phyloP scores from a whole-genome alignment of 2,888 invertebrate genomes.

The Salpingus planirostris region DNA sequence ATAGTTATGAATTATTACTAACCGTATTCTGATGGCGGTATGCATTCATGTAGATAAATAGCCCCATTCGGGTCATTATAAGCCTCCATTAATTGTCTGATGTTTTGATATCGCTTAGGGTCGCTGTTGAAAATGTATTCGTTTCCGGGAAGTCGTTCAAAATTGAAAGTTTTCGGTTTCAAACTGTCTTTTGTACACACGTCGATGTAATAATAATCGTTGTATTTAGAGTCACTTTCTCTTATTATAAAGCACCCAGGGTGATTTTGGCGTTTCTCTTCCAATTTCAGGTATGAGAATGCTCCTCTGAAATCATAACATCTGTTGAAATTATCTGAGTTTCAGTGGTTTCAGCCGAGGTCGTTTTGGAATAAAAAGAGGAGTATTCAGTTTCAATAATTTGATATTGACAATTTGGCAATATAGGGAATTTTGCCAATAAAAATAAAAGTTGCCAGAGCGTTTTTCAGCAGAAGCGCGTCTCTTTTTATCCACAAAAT shows the following conservation, averaged over 20 bases:
- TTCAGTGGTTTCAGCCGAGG: too few relatives aligned
- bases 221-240: conserved; percentile 72
- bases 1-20: conserved; percentile 24
- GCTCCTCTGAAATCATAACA: conserved; percentile 54
- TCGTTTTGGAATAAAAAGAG: too few relatives aligned
- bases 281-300: conserved; percentile 76
- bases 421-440: too few relatives aligned
- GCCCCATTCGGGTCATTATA: conserved; percentile 53
- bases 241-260: conserved; percentile 75
- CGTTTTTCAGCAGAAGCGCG: too few relatives aligned
- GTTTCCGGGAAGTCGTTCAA: conserved; percentile 52
- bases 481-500: too few relatives aligned
- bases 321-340: not conserved
- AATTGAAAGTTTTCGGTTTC: conserved; percentile 61
- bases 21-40: conserved; percentile 86
- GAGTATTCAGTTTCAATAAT: too few relatives aligned
- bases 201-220: conserved; percentile 73
- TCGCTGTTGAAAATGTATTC: conserved; percentile 47
- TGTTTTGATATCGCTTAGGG: conserved; percentile 47
- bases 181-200: conserved; percentile 63
- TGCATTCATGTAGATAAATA: conserved; percentile 61
- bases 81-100: conserved; percentile 53
- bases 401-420: too few relatives aligned
- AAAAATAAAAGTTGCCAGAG: too few relatives aligned
- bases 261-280: conserved; percentile 65